Percentiles rank a stretch among this genome's conserved stretches.
phyloP scores from a whole-genome alignment of 2,888 invertebrate genomes.

The Oscheius sp. region DNA sequence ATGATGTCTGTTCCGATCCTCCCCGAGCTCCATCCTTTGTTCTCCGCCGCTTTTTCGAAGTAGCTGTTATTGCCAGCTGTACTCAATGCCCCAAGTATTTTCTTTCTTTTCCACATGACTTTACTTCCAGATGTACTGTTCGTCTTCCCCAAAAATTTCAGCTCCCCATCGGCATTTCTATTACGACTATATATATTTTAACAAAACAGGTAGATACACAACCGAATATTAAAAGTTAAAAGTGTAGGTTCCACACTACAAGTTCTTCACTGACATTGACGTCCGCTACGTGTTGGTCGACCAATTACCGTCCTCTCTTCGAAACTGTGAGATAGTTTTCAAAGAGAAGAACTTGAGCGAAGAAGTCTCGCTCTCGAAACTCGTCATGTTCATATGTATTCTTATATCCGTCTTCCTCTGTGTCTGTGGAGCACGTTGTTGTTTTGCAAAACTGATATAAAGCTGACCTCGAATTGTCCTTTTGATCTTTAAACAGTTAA shows the following conservation, averaged over 20 bases:
- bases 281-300: slow-evolving; percentile 44
- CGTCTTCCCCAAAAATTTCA: slow-evolving; percentile 41
- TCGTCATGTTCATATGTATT: slow-evolving; percentile 15
- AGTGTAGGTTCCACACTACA: slow-evolving; percentile 13
- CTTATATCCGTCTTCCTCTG: slow-evolving; percentile 23
- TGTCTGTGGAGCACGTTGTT: slow-evolving; percentile 25
- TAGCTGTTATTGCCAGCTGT: slow-evolving; percentile 24
- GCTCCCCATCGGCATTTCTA: slow-evolving; percentile 34
- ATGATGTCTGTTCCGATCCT: slow-evolving; percentile 21
- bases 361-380: background rate
- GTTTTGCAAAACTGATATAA: slow-evolving; percentile 19
- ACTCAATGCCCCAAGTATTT: slow-evolving; percentile 24
- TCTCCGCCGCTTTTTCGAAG: slow-evolving; percentile 1
- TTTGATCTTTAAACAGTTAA: too few species aligned
- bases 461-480: too few species aligned
- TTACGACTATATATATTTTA: slow-evolving; percentile 39
- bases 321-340: slow-evolving; percentile 37
- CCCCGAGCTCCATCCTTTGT: slow-evolving; percentile 8
- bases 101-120: background rate
- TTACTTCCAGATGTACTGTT: slow-evolving; percentile 40
- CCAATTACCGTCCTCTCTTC: slow-evolving; percentile 28
- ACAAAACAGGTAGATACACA: slow-evolving; percentile 36
- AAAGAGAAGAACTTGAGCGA: background rate
- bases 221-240: background rate
- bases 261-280: slow-evolving; percentile 37